Evolutionary conservation across 2,797 vertebrate genomes (phyloP).

Genomic region (Lophius americanus): DNA sequence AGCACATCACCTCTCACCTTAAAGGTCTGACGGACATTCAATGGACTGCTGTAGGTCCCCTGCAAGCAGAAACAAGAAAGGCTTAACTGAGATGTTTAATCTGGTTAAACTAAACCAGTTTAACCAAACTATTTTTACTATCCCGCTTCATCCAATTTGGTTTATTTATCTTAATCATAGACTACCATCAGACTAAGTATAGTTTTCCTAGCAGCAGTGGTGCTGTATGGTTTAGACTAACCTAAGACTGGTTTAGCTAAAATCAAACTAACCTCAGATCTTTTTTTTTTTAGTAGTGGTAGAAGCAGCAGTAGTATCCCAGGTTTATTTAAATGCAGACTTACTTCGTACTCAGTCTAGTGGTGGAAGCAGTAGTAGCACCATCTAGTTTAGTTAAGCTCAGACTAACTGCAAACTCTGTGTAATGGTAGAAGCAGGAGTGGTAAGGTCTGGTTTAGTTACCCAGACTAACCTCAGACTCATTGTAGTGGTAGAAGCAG

Average conservation of each 20-base stretch:
- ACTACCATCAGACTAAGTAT: no score
- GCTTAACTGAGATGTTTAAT: neutral
- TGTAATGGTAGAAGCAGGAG: neutral
- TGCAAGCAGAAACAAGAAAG: slow-evolving; percentile 24
- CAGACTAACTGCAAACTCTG: neutral
- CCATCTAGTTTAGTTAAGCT: neutral
- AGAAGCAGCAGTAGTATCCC: no score
- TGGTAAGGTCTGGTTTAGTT: no score
- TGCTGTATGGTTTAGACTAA: no score
- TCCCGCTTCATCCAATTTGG: no score
- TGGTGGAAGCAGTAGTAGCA: neutral
- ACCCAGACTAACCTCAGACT: slow-evolving; percentile 84
- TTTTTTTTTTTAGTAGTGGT: no score
- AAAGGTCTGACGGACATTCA: slow-evolving; percentile 94
- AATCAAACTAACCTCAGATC: no score
- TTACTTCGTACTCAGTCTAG: neutral
- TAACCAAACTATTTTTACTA: neutral
- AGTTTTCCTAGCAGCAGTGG: no score
- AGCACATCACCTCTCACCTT: slow-evolving; percentile 79
- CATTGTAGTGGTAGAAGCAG: slow-evolving; percentile 94
- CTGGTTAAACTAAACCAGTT: neutral
- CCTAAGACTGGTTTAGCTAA: no score
- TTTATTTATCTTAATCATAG: no score
- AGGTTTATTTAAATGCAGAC: neutral
- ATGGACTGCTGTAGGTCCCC: slow-evolving; percentile 93